These are phyloP conservation scores for Furcula furcula DNA, from an alignment of 2,888 invertebrate species.

Conservation along the genomic window DNA sequence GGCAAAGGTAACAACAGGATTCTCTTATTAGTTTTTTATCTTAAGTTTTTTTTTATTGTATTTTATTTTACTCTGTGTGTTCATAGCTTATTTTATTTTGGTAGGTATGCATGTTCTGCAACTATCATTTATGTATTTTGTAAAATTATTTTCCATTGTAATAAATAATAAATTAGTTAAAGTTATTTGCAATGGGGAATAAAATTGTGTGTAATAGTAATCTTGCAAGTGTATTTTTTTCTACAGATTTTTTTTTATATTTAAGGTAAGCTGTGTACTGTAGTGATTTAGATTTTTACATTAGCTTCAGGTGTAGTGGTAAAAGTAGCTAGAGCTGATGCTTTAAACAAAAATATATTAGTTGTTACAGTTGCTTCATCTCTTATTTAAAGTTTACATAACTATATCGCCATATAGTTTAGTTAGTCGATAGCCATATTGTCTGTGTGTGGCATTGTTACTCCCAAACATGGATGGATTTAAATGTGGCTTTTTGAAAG, in stretches of 20 bases:
- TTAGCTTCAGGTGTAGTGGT: too few species aligned
- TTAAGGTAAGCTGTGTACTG: too few species aligned
- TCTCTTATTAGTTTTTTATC: conserved; percentile 6
- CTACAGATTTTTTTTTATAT: conserved; percentile 1
- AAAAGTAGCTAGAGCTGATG: too few species aligned
- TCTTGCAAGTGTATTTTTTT: conserved; percentile 1
- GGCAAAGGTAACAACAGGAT: conserved; percentile 26
- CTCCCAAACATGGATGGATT: too few species aligned
- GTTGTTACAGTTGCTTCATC: too few species aligned
- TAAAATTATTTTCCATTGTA: conserved; percentile 1
- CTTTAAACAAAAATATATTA: too few species aligned
- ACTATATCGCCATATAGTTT: too few species aligned
- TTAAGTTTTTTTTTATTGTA: conserved; percentile 6
- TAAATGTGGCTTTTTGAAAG: too few species aligned
- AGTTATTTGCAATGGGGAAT: not conserved
- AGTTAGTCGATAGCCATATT: too few species aligned
- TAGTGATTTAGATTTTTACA: too few species aligned
- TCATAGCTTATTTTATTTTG: conserved; percentile 59
- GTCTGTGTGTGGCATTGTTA: too few species aligned
- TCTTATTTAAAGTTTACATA: too few species aligned
- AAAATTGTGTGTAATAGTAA: not conserved
- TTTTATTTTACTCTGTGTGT: conserved; percentile 56
- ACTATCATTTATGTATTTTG: conserved; percentile 15
- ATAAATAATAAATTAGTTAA: not conserved
- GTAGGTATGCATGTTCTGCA: conserved; percentile 22